phyloP scores from a whole-genome alignment of 2,888 invertebrate species.

The Choristoneura rosaceana region DNA sequence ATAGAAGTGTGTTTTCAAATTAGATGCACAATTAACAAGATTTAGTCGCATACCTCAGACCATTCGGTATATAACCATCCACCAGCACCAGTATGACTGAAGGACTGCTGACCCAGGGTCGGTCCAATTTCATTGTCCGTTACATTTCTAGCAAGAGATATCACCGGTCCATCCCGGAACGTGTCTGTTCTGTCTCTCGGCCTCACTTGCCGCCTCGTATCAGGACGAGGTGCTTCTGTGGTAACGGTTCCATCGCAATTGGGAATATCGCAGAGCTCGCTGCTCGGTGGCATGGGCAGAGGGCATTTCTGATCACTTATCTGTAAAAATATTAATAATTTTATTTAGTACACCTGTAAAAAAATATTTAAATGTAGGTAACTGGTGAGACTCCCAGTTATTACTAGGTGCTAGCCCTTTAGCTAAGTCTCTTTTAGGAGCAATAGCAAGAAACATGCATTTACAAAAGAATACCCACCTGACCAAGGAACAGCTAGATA shows the following conservation, averaged over 20 bases:
- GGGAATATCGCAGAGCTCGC: constrained; percentile 73
- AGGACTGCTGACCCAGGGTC: constrained; percentile 63
- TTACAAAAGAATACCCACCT: no score
- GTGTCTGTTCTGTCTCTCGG: constrained; percentile 70
- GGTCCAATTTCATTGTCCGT: constrained; percentile 67
- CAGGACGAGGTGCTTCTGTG: constrained; percentile 64
- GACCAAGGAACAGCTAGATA: no score
- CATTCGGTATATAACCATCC: constrained; percentile 87
- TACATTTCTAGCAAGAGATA: constrained; percentile 67
- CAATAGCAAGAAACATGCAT: no score
- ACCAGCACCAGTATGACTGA: constrained; percentile 70
- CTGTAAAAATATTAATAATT: constrained; percentile 53
- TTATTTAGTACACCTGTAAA: no score
- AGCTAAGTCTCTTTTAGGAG: no score
- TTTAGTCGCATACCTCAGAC: constrained; percentile 75
- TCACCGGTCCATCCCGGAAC: constrained; percentile 75
- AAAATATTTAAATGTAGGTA: no score
- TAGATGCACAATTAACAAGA: neutral
- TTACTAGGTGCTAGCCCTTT: no score
- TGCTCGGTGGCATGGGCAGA: constrained; percentile 76
- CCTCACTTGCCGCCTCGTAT: constrained; percentile 74
- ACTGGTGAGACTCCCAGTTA: no score
- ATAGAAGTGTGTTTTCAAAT: no score
- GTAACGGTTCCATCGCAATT: constrained; percentile 73
- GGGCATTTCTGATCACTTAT: constrained; percentile 81